Base-by-base conservation (phyloP, 2,113 vertebrate species). In the Phyllopteryx taeniolatus region DNA sequence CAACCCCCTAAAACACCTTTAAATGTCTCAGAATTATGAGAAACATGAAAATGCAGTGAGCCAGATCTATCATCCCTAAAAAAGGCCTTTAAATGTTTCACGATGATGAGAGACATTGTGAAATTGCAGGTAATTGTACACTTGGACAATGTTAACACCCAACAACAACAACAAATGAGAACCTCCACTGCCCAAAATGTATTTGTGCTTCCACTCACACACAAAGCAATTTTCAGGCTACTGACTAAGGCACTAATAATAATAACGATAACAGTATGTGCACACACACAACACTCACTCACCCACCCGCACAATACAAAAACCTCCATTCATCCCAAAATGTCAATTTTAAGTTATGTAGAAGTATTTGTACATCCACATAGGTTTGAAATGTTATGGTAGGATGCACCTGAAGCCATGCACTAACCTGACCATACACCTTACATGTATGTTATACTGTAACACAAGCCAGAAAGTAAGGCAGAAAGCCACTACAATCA, bases 181-280 rank as follows among this genome's bases (percentile, higher is more conserved):
- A 71, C 66, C 62, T 67, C 68, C 42, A 64, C 31, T 76, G 57
- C 67, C 68, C 31, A 70, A 76, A 47, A 74, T 64, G 17, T 70
- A 14, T 63, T 11, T 59, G 67, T 78, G 71, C 78, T 77, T 68
- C 70, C 74, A 73, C 72, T 80, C 83, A 74, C 68, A 85, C 61
- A 84, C 76, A 76, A 77, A 79, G 87, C 56, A 75, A 68, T 80
- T 82, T 80, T 86, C 86, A 87, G 69, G 73, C 88, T 90, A 90
- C 71, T 22, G 79, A 90, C 90, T 92, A 92, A 92, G 91, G 91
- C 90, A 92, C 91, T 91, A 92, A 90, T 87, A 88, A 89, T 81
- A 66, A 65, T 19, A 64, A 60, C 22, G 15, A 31, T 19, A 88
- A 81, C 80, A 86, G 85, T 87, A 92, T 87, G 86, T 87, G 79